Conservation (phyloP, 2,113 vertebrate species). For the Osmerus mordax region DNA sequence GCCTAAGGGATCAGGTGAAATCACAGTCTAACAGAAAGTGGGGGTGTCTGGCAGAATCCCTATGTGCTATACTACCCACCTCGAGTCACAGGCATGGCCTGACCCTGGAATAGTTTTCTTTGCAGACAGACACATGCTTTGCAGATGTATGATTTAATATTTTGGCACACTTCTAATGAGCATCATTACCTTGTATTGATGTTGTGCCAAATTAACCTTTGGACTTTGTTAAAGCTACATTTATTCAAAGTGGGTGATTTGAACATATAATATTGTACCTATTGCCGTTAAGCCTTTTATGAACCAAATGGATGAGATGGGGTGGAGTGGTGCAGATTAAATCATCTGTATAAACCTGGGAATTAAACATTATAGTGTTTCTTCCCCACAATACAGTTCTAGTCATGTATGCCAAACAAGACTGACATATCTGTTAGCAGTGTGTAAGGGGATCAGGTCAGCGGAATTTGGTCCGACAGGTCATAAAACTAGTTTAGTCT, state of each 20-base stretch:
- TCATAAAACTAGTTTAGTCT: slow-evolving; percentile 18
- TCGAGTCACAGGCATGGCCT: neutral
- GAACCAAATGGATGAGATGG: slow-evolving; percentile 48
- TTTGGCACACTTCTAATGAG: slow-evolving; percentile 64
- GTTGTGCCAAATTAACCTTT: slow-evolving; percentile 61
- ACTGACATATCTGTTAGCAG: slow-evolving; percentile 9
- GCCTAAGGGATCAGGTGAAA: slow-evolving; percentile 12
- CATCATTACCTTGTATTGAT: slow-evolving; percentile 62
- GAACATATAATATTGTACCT: slow-evolving; percentile 61
- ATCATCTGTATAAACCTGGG: slow-evolving; percentile 18
- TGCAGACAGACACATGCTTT: slow-evolving; percentile 26
- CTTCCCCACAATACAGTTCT: neutral
- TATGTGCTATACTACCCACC: neutral
- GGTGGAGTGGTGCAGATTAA: slow-evolving; percentile 28
- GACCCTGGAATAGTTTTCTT: slow-evolving; percentile 3
- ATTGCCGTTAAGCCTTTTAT: slow-evolving; percentile 55
- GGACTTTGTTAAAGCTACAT: slow-evolving; percentile 59
- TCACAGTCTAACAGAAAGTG: neutral
- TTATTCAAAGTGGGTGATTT: slow-evolving; percentile 69
- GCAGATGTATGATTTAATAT: slow-evolving; percentile 46
- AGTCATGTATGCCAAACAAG: neutral
- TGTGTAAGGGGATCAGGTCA: slow-evolving; percentile 23
- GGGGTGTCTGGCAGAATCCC: neutral
- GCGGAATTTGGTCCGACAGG: slow-evolving; percentile 10
- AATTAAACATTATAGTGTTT: neutral